Percentiles rank a stretch among this genome's conserved stretches.
Evolutionary conservation across 2,113 vertebrate genomes (phyloP).

Genomic region (Panthera leo): DNA sequence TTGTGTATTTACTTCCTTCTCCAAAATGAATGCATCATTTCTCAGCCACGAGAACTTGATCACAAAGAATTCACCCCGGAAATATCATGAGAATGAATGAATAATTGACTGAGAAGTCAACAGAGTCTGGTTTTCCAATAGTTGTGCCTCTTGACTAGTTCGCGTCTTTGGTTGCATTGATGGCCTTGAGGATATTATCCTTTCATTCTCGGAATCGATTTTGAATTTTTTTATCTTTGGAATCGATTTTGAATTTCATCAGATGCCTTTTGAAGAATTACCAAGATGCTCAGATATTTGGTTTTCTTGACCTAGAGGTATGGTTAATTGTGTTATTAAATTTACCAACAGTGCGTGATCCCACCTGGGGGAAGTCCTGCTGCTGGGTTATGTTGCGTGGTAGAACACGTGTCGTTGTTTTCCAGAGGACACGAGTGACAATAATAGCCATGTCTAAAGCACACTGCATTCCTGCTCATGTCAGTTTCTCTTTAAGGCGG

Average conservation of each 20-base stretch:
- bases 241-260: background rate
- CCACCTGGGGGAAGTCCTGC: background rate
- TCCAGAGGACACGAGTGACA: background rate
- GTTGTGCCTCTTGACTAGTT: background rate
- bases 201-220: background rate
- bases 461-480: background rate
- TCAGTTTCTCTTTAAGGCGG: background rate
- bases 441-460: fast-evolving
- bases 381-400: fast-evolving
- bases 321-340: background rate
- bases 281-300: background rate
- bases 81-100: fast-evolving
- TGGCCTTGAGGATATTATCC: no score
- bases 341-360: background rate
- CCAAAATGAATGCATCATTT: background rate
- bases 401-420: background rate
- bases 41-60: background rate
- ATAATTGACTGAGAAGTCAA: no score
- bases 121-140: fast-evolving
- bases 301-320: background rate
- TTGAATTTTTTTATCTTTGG: background rate
- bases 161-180: fast-evolving
- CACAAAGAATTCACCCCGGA: background rate
- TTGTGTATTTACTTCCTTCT: background rate
- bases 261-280: background rate